Percentiles rank a stretch among this genome's conserved stretches.
Conservation (phyloP, 2,888 invertebrate species). For the Taphrorychus bicolor region DNA sequence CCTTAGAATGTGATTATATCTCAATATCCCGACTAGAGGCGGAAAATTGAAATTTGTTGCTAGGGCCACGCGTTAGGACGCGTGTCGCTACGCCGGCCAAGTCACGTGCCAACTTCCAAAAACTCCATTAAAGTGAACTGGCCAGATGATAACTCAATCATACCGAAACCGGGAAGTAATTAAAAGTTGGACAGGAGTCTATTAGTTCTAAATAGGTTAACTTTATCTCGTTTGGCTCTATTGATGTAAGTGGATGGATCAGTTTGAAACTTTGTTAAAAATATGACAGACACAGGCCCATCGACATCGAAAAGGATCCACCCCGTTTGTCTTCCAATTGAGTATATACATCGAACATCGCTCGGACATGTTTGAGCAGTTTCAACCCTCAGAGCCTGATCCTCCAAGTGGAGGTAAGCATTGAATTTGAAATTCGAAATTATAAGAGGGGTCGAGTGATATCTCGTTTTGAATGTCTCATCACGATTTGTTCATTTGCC, state of each 20-base stretch:
- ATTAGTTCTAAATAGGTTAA: conserved; percentile 31
- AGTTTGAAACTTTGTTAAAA: not conserved
- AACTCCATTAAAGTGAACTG: conserved; percentile 30
- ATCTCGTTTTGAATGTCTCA: too few species aligned
- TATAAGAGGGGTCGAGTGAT: too few species aligned
- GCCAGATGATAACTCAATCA: conserved; percentile 37
- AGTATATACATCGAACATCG: too few species aligned
- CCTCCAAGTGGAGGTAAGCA: too few species aligned
- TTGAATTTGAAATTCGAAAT: too few species aligned
- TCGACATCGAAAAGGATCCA: too few species aligned
- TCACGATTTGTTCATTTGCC: too few species aligned
- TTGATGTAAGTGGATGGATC: not conserved
- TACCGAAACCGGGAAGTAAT: conserved; percentile 30
- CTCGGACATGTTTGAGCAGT: too few species aligned
- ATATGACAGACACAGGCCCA: not conserved
- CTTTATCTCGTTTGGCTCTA: not conserved
- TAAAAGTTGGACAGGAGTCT: conserved; percentile 32
- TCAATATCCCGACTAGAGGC: conserved; percentile 7
- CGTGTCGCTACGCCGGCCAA: conserved; percentile 19
- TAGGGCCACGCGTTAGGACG: conserved; percentile 27
- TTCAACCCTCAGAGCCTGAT: too few species aligned
- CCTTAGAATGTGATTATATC: conserved; percentile 18
- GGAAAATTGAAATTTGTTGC: conserved; percentile 40
- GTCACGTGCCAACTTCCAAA: conserved; percentile 37
- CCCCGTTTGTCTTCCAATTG: too few species aligned